Percentiles rank a stretch among this genome's conserved stretches.
Conservation (phyloP, 2,113 vertebrate genomes). For the Xiphias gladius region DNA sequence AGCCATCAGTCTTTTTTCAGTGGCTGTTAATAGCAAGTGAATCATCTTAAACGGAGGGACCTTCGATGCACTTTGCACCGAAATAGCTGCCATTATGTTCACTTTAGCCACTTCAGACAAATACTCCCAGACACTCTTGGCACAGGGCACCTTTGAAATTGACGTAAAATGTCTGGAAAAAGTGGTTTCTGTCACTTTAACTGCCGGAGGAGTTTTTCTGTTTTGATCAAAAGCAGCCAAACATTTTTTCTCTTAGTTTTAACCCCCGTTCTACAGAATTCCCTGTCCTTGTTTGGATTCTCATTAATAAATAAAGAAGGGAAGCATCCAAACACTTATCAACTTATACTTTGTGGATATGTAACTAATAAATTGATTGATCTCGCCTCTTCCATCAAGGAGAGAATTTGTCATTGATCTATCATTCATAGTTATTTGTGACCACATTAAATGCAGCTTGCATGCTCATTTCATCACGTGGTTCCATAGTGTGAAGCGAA, state of each 20-base stretch:
- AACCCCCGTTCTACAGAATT: constrained; percentile 19
- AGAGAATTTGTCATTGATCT: constrained; percentile 38
- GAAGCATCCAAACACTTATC: constrained; percentile 20
- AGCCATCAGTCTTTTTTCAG: constrained; percentile 37
- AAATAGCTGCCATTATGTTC: constrained; percentile 65
- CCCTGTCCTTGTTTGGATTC: constrained; percentile 1
- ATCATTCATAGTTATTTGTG: constrained; percentile 51
- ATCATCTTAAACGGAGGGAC: constrained; percentile 56
- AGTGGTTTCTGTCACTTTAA: constrained; percentile 36
- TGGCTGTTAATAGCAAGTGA: constrained; percentile 57
- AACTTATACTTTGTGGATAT: constrained; percentile 14
- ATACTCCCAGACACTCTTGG: constrained; percentile 43
- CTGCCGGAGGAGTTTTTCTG: constrained; percentile 9
- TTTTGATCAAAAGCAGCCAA: constrained; percentile 24
- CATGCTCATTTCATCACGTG: constrained; percentile 36
- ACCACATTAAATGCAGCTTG: constrained; percentile 42
- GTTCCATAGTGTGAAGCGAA: neutral
- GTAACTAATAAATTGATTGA: constrained; percentile 45
- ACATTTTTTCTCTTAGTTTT: neutral
- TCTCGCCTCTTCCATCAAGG: neutral
- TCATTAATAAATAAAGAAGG: constrained; percentile 8
- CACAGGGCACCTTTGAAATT: constrained; percentile 45
- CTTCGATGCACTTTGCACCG: constrained; percentile 56
- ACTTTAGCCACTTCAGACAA: constrained; percentile 59
- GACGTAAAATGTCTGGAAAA: constrained; percentile 51